These are phyloP conservation scores for Artibeus jamaicensis DNA, from an alignment of 2,797 vertebrate species.

Conservation along the genomic window DNA sequence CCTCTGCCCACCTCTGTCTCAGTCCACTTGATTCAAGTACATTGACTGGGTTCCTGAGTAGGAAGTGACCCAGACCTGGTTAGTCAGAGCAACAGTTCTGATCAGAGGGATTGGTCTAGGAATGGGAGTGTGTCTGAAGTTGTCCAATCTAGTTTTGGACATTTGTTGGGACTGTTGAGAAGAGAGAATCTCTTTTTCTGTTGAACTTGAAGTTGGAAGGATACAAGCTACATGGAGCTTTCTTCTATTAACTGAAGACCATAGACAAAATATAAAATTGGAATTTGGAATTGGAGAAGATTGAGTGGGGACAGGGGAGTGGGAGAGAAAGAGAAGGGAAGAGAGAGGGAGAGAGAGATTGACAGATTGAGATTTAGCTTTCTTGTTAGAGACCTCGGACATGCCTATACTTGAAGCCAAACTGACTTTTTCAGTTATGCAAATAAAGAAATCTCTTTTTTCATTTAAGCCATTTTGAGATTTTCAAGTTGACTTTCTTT, in stretches of 20 bases:
- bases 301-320: background rate
- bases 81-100: background rate
- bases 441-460: background rate
- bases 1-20: background rate
- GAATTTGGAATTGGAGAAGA: background rate
- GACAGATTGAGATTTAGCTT: background rate
- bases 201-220: background rate
- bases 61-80: background rate
- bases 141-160: background rate
- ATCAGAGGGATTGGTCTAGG: background rate
- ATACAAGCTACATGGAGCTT: background rate
- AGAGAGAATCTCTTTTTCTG: background rate
- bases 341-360: background rate
- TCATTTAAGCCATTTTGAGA: conserved; percentile 6
- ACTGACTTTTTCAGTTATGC: background rate
- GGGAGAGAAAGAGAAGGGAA: background rate
- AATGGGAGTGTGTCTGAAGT: background rate
- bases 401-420: background rate
- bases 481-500: conserved; percentile 11
- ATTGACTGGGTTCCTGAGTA: background rate
- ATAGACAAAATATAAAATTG: background rate
- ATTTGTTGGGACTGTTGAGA: background rate
- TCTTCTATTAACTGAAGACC: background rate
- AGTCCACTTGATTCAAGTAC: background rate
- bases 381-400: background rate